phyloP scores from a whole-genome alignment of 1,140 invertebrate genomes.

The Gryon sp. region DNA sequence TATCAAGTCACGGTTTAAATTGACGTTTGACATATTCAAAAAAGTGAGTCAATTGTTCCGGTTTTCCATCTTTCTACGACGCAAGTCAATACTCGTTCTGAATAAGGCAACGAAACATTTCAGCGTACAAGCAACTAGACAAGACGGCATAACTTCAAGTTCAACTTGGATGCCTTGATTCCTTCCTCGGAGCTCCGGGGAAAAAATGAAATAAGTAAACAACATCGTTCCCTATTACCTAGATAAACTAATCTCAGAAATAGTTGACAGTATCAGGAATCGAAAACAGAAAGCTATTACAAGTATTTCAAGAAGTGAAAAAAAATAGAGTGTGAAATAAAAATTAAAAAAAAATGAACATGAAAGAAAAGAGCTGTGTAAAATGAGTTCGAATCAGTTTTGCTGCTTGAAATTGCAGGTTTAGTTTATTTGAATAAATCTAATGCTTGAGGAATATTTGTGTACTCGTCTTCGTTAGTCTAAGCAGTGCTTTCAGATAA shows the following conservation, averaged over 20 bases:
- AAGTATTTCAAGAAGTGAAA: background rate
- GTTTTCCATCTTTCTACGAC: conserved; percentile 70
- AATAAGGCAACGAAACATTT: conserved; percentile 73
- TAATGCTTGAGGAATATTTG: conserved; percentile 48
- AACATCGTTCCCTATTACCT: conserved; percentile 20
- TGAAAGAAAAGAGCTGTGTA: no score
- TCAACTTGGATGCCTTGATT: conserved; percentile 24
- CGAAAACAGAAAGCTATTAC: no score
- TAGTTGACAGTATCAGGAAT: background rate
- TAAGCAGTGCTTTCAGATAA: conserved; percentile 44
- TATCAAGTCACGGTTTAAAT: conserved; percentile 10
- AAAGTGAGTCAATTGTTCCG: conserved; percentile 67
- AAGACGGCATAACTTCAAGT: conserved; percentile 56
- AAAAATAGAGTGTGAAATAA: no score
- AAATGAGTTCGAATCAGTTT: no score
- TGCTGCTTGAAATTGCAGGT: no score
- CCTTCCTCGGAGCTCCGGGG: conserved; percentile 8
- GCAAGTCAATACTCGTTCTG: conserved; percentile 49
- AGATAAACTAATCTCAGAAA: conserved; percentile 29
- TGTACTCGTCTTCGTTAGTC: conserved; percentile 14
- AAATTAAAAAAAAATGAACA: no score
- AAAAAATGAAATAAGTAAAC: no score
- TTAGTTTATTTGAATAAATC: no score
- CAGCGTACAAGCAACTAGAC: conserved; percentile 64
- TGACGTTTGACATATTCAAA: conserved; percentile 35